Conservation (phyloP, 2,888 invertebrate species). For the Tillus elongatus region DNA sequence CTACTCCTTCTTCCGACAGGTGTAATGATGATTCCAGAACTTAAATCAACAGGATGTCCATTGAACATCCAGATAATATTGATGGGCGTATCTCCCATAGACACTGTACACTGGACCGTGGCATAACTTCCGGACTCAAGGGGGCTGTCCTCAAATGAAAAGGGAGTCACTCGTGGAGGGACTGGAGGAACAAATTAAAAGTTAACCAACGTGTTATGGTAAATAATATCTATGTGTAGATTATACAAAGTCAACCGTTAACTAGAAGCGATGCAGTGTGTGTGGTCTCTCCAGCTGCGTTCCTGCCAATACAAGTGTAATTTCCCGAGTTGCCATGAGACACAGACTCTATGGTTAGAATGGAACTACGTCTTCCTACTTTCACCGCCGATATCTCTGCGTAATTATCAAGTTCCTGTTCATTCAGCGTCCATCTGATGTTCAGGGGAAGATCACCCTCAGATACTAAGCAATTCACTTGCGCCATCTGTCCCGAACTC, state of each 20-base stretch:
- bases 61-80: constrained; percentile 64
- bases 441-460: constrained; percentile 68
- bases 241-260: no score
- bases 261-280: constrained; percentile 55
- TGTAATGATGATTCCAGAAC: constrained; percentile 20
- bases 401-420: constrained; percentile 48
- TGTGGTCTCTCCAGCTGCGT: constrained; percentile 53
- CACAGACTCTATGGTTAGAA: constrained; percentile 59
- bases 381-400: constrained; percentile 48
- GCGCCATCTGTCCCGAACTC: constrained; percentile 34
- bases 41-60: constrained; percentile 45
- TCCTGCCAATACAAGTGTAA: constrained; percentile 57
- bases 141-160: constrained; percentile 53
- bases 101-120: constrained; percentile 47
- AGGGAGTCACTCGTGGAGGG: constrained; percentile 40
- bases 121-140: constrained; percentile 57
- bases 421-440: constrained; percentile 66
- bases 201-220: background rate
- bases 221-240: no score
- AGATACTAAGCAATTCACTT: constrained; percentile 53
- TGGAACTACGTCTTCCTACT: constrained; percentile 52
- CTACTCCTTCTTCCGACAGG: constrained; percentile 42
- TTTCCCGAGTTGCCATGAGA: constrained; percentile 56
- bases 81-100: constrained; percentile 62
- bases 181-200: constrained; percentile 42